Evolutionary conservation across 64 coral and sea anemone genomes (phyloP).

Genomic region (Stylophora pistillata): DNA sequence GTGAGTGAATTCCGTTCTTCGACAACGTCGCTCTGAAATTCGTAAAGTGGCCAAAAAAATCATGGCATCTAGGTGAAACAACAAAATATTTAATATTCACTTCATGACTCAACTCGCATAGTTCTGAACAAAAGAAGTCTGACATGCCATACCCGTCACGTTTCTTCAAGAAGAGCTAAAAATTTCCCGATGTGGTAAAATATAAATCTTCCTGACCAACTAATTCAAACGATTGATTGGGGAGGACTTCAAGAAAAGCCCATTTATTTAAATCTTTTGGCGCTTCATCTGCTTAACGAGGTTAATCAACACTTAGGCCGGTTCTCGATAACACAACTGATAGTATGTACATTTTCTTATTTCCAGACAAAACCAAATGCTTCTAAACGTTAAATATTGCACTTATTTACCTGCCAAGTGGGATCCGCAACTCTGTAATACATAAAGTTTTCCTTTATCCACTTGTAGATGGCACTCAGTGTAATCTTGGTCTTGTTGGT

Average conservation of each 20-base stretch:
- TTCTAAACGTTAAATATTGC: neutral
- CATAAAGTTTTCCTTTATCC: constrained; percentile 99
- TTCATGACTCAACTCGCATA: neutral
- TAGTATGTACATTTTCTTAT: neutral
- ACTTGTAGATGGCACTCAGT: constrained; percentile 95
- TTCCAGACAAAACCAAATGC: neutral
- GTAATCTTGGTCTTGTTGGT: constrained; percentile 97
- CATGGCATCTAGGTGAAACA: neutral
- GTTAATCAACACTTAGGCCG: neutral
- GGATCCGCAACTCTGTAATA: constrained; percentile 95
- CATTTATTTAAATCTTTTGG: no score
- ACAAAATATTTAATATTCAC: neutral
- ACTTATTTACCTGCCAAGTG: constrained; percentile 89
- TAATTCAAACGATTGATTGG: no score
- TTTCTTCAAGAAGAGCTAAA: neutral
- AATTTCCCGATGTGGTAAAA: neutral
- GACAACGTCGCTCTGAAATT: neutral
- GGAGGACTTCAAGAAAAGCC: no score
- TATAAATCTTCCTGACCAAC: neutral
- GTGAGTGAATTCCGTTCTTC: no score
- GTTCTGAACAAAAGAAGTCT: neutral
- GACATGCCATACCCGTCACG: neutral
- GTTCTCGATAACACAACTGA: neutral
- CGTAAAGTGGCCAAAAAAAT: neutral
- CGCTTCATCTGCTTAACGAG: neutral